Percentiles rank a stretch among this genome's conserved stretches.
Evolutionary conservation across 2,797 vertebrate species (phyloP).

Genomic region (Aldrovandia affinis): DNA sequence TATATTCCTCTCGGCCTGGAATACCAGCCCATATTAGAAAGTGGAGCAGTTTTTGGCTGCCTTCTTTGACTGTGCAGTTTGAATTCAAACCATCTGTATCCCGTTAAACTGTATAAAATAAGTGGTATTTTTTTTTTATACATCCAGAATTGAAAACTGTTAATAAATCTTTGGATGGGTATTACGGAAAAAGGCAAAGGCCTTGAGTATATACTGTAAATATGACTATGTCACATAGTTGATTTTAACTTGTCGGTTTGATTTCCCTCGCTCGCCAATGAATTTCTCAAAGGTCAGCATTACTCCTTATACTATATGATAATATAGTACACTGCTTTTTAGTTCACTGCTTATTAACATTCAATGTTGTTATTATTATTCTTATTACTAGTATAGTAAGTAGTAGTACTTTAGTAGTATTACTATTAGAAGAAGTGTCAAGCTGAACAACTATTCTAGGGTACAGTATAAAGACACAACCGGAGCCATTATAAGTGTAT

Average conservation of each 20-base stretch:
- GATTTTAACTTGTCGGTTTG: conserved; percentile 60
- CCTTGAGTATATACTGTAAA: conserved; percentile 49
- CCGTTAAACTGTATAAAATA: conserved; percentile 64
- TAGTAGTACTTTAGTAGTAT: too few species aligned
- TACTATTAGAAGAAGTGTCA: too few species aligned
- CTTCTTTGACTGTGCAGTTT: conserved; percentile 62
- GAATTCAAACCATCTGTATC: conserved; percentile 58
- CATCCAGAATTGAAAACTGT: conserved; percentile 54
- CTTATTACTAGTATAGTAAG: too few species aligned
- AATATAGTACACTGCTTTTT: not conserved
- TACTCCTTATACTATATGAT: not conserved
- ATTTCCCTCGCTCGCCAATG: conserved; percentile 55
- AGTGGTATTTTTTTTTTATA: conserved; percentile 51
- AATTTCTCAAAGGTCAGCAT: not conserved
- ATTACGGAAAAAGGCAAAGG: conserved; percentile 44
- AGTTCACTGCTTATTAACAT: too few species aligned
- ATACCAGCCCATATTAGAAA: conserved; percentile 61
- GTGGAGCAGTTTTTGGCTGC: conserved; percentile 55
- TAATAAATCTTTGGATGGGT: conserved; percentile 59
- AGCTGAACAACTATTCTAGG: too few species aligned
- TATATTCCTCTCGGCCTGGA: conserved; percentile 59
- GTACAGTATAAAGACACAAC: too few species aligned
- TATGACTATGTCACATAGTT: conserved; percentile 50
- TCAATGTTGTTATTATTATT: too few species aligned
- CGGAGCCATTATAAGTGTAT: too few species aligned